Base-by-base conservation (phyloP, 2,113 vertebrate species). In the Tiliqua scincoides region DNA sequence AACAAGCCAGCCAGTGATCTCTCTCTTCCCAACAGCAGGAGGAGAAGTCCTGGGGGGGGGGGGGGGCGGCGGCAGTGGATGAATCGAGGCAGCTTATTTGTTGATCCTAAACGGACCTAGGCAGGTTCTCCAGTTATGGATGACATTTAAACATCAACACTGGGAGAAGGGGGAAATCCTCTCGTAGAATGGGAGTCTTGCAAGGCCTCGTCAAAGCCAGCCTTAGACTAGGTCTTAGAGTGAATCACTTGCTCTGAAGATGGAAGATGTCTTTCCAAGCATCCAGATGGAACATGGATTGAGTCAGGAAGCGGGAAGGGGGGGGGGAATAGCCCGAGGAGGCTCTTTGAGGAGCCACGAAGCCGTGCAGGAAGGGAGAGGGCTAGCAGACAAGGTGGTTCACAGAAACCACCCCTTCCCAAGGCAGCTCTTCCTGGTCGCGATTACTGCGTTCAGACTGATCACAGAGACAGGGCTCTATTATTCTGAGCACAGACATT, bases 321-420 rank as follows among this genome's bases (percentile, higher is more conserved):
- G n/a, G n/a, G n/a, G n/a, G n/a, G n/a, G n/a, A n/a, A 90, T 94
- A 94, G 86, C 89, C 93, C 85, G 85, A 96, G 84, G 91, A 94
- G 93, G 94, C 93, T 54, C 93, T 93, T 89, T 85, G 87, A 94
- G 92, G 88, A 88, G 88, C 20, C 21, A 52, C 1, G 20, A 57
- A 27, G 93, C 91, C 89, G 72, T 40, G 43, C 43, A 8, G 89
- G 77, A 91, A 91, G 86, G 93, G 91, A 23, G 65, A 54, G 37
- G 18, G 59, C 70, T 63, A n/a, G 65, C 35, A 17, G 27, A 30
- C 27, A 30, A 80, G 4, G 43, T 14, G 40, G 23, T 79, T 30
- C 20, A 48, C 32, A 57, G 14, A 79, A 63, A 25, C 8, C 6
- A 2, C 32, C 59, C 20, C 23, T n/a, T 73, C 5, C 77, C 63